A percentile compares a stretch with the other conserved stretches of the same genome.
phyloP scores from a whole-genome alignment of 1,140 invertebrate genomes.

The Pissodes strobi region DNA sequence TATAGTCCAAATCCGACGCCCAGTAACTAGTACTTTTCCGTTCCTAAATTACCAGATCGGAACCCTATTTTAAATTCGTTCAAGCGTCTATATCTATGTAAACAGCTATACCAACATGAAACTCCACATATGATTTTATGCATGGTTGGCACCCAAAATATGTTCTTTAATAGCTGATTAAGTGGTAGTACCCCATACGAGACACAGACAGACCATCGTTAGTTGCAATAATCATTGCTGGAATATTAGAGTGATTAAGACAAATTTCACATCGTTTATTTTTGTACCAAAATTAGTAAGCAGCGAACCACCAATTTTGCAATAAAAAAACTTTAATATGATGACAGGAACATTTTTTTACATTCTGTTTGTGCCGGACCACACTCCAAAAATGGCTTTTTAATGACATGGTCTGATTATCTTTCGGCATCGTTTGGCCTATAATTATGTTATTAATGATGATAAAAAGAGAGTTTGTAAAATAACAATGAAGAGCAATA shows the following conservation, averaged over 20 bases:
- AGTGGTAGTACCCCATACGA: not conserved
- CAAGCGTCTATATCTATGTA: not conserved
- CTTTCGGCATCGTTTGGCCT: conserved; percentile 10
- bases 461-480: conserved; percentile 4
- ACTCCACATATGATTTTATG: too few relatives aligned
- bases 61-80: not conserved
- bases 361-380: not conserved
- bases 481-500: too few relatives aligned
- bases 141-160: too few relatives aligned
- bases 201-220: not conserved
- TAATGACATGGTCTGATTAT: conserved; percentile 20
- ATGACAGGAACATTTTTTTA: conserved; percentile 5
- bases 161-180: too few relatives aligned
- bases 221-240: not conserved
- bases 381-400: conserved; percentile 21
- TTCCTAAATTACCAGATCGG: not conserved
- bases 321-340: conserved; percentile 1
- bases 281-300: conserved; percentile 4
- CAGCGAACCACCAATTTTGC: conserved; percentile 16
- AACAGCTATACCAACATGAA: too few relatives aligned
- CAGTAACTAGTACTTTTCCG: not conserved
- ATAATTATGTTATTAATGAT: conserved; percentile 18
- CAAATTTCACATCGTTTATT: conserved; percentile 7
- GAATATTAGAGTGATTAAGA: not conserved
- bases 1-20: too few relatives aligned